Conservation (phyloP, 1,140 invertebrate species). For the Scaptomyza graminum region DNA sequence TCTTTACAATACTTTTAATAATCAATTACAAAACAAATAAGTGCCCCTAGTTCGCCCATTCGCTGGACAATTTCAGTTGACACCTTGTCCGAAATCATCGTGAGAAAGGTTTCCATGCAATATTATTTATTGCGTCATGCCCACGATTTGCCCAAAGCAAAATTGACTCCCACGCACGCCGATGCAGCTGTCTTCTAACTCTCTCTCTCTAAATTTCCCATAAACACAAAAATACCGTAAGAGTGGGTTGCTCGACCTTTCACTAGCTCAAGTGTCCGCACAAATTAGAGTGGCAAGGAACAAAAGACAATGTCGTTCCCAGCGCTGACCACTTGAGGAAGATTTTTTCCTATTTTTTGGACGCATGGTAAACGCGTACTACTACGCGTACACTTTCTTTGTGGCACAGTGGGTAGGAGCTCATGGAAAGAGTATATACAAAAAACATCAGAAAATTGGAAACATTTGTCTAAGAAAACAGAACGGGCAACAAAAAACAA, state of each 20-base stretch:
- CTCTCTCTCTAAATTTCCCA: slow-evolving; percentile 14
- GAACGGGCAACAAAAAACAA: slow-evolving; percentile 19
- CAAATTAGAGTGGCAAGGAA: slow-evolving; percentile 65
- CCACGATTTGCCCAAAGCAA: slow-evolving; percentile 44
- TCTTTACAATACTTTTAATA: background rate
- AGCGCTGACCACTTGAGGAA: slow-evolving; percentile 73
- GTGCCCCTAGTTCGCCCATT: background rate
- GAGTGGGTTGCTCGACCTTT: slow-evolving; percentile 51
- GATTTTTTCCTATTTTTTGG: slow-evolving; percentile 8
- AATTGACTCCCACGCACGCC: slow-evolving; percentile 74
- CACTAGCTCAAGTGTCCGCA: slow-evolving; percentile 70
- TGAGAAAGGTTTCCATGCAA: slow-evolving; percentile 36
- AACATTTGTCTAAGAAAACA: slow-evolving; percentile 78
- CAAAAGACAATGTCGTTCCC: slow-evolving; percentile 48
- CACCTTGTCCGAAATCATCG: slow-evolving; percentile 26
- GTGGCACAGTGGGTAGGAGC: slow-evolving; percentile 48
- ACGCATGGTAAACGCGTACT: slow-evolving; percentile 70
- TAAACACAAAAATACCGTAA: background rate
- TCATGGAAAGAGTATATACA: slow-evolving; percentile 31
- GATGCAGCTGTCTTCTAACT: slow-evolving; percentile 56
- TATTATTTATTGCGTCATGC: slow-evolving; percentile 50
- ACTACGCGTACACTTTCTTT: slow-evolving; percentile 58
- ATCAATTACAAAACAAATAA: slow-evolving; percentile 1
- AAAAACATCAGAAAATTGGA: slow-evolving; percentile 53
- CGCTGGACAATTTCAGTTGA: background rate